These are phyloP conservation scores for Ciconia stormi DNA, from an alignment of 2,113 vertebrate genomes.

Conservation along the genomic window DNA sequence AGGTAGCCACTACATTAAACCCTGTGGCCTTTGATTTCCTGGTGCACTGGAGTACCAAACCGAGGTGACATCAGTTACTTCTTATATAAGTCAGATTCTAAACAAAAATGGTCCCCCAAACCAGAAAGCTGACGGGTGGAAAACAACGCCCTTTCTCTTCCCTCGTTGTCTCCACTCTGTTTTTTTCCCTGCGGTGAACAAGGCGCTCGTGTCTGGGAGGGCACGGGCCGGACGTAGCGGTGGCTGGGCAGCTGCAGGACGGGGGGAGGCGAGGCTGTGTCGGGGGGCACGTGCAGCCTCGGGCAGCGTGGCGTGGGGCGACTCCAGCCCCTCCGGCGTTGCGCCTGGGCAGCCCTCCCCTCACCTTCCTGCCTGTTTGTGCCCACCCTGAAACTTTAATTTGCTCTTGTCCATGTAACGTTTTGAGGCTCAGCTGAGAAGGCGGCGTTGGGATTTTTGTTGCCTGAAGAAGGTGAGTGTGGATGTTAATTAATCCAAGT, in stretches of 20 bases:
- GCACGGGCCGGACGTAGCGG: fast-evolving
- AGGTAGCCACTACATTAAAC: background rate
- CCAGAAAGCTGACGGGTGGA: background rate
- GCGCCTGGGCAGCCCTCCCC: background rate
- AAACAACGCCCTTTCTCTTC: background rate
- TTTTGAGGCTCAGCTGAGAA: background rate
- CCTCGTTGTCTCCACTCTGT: background rate
- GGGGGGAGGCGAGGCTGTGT: background rate
- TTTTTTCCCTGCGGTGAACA: background rate
- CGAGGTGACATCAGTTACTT: fast-evolving
- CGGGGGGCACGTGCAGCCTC: fast-evolving
- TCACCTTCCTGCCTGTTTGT: background rate
- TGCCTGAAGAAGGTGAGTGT: background rate
- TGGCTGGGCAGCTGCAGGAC: fast-evolving
- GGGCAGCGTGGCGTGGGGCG: fast-evolving
- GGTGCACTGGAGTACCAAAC: background rate
- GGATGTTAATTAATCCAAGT: background rate
- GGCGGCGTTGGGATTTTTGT: fast-evolving
- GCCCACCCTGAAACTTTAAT: background rate
- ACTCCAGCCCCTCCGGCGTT: fast-evolving
- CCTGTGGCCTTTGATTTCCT: background rate
- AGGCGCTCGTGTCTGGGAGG: fast-evolving
- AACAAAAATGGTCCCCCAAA: background rate
- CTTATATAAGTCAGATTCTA: background rate
- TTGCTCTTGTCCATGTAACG: fast-evolving